A percentile compares a stretch with the other conserved stretches of the same genome.
These are phyloP conservation scores for Oasisia sp. DNA, from an alignment of 2,888 invertebrate genomes.

Conservation along the genomic window DNA sequence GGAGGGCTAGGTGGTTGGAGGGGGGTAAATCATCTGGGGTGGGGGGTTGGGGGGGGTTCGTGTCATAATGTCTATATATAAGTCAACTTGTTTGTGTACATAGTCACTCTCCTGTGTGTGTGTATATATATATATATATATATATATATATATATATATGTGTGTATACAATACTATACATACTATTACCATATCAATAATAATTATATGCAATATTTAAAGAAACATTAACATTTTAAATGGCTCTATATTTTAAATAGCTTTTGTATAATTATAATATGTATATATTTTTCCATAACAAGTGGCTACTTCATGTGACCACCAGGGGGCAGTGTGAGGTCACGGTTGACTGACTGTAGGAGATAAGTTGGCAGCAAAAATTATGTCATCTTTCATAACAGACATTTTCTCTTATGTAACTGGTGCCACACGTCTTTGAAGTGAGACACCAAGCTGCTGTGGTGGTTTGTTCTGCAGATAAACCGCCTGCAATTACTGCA, in stretches of 20 bases:
- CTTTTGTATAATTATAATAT: not conserved
- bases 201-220: too few species aligned
- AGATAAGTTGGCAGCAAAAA: not conserved
- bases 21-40: not conserved
- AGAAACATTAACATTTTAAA: too few species aligned
- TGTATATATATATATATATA: too few species aligned
- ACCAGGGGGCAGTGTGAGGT: not conserved
- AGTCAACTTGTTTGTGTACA: not conserved
- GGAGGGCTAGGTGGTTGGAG: not conserved
- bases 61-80: not conserved
- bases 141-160: too few species aligned
- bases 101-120: not conserved
- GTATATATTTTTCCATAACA: not conserved
- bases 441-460: not conserved
- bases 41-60: not conserved
- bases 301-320: not conserved
- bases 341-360: not conserved
- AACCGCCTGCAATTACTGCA: not conserved
- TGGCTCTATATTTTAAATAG: too few species aligned
- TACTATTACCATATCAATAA: too few species aligned
- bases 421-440: not conserved
- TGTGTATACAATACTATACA: too few species aligned
- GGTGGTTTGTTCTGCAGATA: constrained; percentile 1
- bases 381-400: not conserved
- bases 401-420: not conserved